Base-by-base conservation (phyloP, 92 coral and sea anemone genomes). In the Palythoa grandis region DNA sequence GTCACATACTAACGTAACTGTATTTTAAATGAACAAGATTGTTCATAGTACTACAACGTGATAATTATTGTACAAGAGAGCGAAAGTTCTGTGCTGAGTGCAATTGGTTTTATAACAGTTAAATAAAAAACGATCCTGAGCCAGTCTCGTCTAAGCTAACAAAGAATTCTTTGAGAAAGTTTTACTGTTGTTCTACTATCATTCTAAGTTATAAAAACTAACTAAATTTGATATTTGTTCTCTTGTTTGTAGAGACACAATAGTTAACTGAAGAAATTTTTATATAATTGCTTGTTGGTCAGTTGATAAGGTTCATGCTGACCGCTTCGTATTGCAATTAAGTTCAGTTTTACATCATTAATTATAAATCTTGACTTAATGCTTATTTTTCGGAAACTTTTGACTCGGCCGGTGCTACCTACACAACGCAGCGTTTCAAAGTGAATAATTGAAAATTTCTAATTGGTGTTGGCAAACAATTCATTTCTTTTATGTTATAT, bases 181-280 rank as follows among this genome's bases (percentile, higher is more conserved):
- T 80, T 80, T 47, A 16, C 20, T 25, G 61, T 65, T 66, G 74
- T 66, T 43, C 47, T 80, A 47, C 61, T 53, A 80, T 29, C 35
- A 29, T 73, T 80, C 85, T 16, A 48, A 80, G 48, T 15, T n/a
- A 66, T 63, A 47, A 23, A 66, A 74, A 80, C 63, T 23, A 4
- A 9, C 63, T 54, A 66, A 47, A 52, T 23, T 80, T n/a, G 53
- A 61, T 63, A 60, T 79, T 79, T 63, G 83, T 22, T 78, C 56
- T 61, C 56, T 9, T 66, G 85, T 80, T 80, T 65, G 85, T 58
- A 39, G 65, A 80, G 7, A 63, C 74, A 70, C 20, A 80, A 40
- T 16, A 66, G 60, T 23, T 66, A 20, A 43, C 60, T 48, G 40
- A 38, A 80, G 17, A 63, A 65, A 17, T n/a, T 10, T 29, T 24